Evolutionary conservation across 2,113 vertebrate species (phyloP).

Genomic region (Antechinus stuartii): DNA sequence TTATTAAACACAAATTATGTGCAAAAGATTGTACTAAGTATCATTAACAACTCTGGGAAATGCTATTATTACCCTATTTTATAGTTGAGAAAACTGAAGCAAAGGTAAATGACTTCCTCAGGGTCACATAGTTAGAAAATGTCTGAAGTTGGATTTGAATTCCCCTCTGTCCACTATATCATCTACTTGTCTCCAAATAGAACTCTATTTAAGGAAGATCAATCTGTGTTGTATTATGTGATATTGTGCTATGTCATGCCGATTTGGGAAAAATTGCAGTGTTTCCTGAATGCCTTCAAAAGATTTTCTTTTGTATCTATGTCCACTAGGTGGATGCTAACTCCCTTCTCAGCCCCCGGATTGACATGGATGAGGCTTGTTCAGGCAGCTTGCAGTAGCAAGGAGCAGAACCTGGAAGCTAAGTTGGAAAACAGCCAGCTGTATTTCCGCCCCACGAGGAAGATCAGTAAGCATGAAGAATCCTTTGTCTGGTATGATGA

Average conservation of each 20-base stretch:
- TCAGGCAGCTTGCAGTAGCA: conserved; percentile 85
- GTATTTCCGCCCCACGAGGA: conserved; percentile 86
- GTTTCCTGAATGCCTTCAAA: not conserved
- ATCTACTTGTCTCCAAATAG: not conserved
- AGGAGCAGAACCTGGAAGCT: conserved; percentile 90
- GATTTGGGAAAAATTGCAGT: not conserved
- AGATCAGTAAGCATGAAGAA: conserved; percentile 89
- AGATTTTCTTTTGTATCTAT: not conserved
- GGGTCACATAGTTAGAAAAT: not conserved
- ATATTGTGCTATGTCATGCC: not conserved
- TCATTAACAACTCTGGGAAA: not conserved
- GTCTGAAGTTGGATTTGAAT: not conserved
- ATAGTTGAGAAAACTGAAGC: not conserved
- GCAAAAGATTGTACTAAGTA: not conserved
- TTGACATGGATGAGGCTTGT: conserved; percentile 89
- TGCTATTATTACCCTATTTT: not conserved
- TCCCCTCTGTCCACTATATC: not conserved
- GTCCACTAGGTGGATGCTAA: conserved; percentile 67
- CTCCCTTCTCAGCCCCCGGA: conserved; percentile 86
- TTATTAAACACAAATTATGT: not conserved
- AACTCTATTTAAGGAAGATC: not conserved
- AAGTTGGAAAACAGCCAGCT: conserved; percentile 88
- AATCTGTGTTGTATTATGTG: not conserved
- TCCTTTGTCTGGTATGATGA: conserved; percentile 92
- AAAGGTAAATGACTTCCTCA: not conserved